Evolutionary conservation across 2,888 invertebrate species (phyloP).

Genomic region (Ceramica pisi): DNA sequence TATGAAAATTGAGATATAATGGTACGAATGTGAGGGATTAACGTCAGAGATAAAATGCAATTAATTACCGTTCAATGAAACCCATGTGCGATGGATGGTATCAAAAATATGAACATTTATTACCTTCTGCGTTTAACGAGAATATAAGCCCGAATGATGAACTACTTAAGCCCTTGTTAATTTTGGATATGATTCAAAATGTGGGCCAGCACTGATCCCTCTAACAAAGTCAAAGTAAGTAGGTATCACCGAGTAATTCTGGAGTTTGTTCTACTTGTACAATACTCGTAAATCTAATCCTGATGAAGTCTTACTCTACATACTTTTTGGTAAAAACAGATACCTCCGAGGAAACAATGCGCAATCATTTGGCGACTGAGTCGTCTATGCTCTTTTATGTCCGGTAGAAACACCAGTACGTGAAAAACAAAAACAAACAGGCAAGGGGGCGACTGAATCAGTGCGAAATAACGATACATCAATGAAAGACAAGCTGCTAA

Average conservation of each 20-base stretch:
- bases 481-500: constrained; percentile 44
- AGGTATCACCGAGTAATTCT: neutral
- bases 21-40: constrained; percentile 19
- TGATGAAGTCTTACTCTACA: neutral
- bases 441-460: constrained; percentile 6
- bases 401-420: neutral
- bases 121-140: constrained; percentile 3
- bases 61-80: constrained; percentile 48
- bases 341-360: too few species aligned
- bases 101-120: constrained; percentile 47
- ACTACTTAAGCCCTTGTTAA: constrained; percentile 26
- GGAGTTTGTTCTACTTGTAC: neutral
- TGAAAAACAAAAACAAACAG: neutral
- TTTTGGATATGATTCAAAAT: constrained; percentile 34
- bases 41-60: constrained; percentile 50
- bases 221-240: neutral
- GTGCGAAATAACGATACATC: constrained; percentile 42
- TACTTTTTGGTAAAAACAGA: too few species aligned
- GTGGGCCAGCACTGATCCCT: neutral
- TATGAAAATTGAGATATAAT: constrained; percentile 24
- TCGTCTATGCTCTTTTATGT: neutral
- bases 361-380: neutral
- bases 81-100: constrained; percentile 30
- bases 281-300: neutral
- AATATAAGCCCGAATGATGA: constrained; percentile 34